Evolutionary conservation across 2,888 invertebrate genomes (phyloP), one percentile per base, ranked within the genome.

Genomic region (Sinohyriopsis cumingii): DNA sequence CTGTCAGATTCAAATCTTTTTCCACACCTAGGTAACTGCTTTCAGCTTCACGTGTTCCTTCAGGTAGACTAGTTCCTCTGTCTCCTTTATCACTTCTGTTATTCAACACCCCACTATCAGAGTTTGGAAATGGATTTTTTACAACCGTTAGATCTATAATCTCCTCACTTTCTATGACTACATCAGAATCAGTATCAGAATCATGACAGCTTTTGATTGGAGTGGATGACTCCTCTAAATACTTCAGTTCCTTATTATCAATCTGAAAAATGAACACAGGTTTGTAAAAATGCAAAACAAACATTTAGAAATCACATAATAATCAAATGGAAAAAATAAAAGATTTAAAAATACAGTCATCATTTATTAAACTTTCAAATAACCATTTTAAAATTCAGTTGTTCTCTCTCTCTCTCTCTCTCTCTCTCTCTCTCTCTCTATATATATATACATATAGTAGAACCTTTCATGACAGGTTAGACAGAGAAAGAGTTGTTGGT

Each of bases 121-220:
- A 45, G 45, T 45, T 15, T 45, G 45, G 45, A 45, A 45, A 45
- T 45, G 45, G 45, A 45, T 45, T 45, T 56, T 63, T 55, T 28
- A 53, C 28, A 28, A 54, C 55, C 20, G 60, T 63, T 56, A 72
- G 45, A 61, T 77, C 77, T 19, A 76, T 68, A 12, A 69, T 73
- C 68, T 80, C 79, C 62, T 80, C 83, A 65, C 78, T 76, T 61
- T 84, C 84, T 59, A 83, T 76, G n/a, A 82, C 73, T 45, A 82
- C 81, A 73, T 84, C 83, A n/a, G 81, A 75, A n/a, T 80, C 81
- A 55, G 75, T 75, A 61, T 79, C 77, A 53, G 71, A 64, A 22
- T 69, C 72, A 33, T 73, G 69, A 24, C 60, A 20, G 45, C 59
- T 28, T 45, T 45, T 45, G 15, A 57, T 54, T 63, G 70, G 20